Conservation (phyloP, 2,797 vertebrate species). For the Chelonia mydas region DNA sequence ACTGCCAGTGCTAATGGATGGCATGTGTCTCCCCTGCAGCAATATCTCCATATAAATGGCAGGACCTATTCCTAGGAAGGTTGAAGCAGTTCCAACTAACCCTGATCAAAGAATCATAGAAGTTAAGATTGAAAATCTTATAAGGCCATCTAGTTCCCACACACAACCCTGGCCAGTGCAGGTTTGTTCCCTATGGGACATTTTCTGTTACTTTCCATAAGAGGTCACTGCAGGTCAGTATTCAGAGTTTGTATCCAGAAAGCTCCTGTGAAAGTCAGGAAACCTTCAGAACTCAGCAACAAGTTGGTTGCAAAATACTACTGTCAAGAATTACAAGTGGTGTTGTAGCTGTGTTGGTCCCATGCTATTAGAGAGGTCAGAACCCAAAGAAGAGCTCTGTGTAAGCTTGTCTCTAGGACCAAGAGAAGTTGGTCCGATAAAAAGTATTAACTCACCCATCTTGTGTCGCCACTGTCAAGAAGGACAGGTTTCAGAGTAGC, state of each 20-base stretch:
- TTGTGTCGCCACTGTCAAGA: not conserved
- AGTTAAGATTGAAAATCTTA: conserved; percentile 63
- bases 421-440: not conserved
- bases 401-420: not conserved
- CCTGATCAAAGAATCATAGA: conserved; percentile 54
- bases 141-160: conserved; percentile 67
- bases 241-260: conserved; percentile 48
- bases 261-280: conserved; percentile 27
- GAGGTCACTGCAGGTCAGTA: conserved; percentile 70
- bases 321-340: not conserved
- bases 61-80: not conserved
- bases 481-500: too few species aligned
- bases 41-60: not conserved
- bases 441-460: not conserved
- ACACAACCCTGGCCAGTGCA: not conserved
- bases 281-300: not conserved
- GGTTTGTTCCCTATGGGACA: conserved; percentile 63
- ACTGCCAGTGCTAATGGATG: not conserved
- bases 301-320: conserved; percentile 6
- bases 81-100: conserved; percentile 51
- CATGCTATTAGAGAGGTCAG: not conserved
- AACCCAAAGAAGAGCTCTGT: not conserved
- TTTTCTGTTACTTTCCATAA: conserved; percentile 75
- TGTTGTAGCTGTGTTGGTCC: not conserved
- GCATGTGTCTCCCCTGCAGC: conserved; percentile 40